Base-by-base conservation (phyloP, 2,888 invertebrate species). In the Plebejus melissa region DNA sequence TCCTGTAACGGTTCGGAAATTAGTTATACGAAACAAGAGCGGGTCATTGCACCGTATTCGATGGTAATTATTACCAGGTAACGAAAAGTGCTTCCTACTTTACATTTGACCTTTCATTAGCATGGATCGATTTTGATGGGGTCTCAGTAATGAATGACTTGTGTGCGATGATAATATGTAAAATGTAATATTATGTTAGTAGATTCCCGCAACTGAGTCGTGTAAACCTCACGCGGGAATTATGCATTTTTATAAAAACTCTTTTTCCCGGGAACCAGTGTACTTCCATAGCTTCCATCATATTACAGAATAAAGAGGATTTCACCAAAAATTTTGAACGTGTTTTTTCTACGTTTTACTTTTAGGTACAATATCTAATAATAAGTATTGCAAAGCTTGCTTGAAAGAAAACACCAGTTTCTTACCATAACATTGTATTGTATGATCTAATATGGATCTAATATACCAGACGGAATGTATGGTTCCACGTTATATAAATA, bases 1-100 rank as follows among this genome's bases (percentile, higher is more conserved):
- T 84, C 83, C 83, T 84, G 79, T 76, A 78, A 77, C 74, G 76
- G 79, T 80, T 80, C 83, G 84, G 83, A 81, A 81, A 81, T 82
- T 81, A 77, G 74, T 78, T 83, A 85, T 83, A 80, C 83, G 82
- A 81, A 76, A 77, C 76, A 76, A 76, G 69, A 58, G 72, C 74
- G 70, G 80, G 80, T 80, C 79, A 79, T 74, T 50, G 79, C 76
- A 76, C 77, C 65, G 76, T 71, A 76, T 76, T 75, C 38, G 54
- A 77, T 75, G 76, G 78, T 80, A 80, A 82, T 81, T 79, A 78
- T 77, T 76, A 79, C 69, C 72, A 46, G 69, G 46, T 28, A 77
- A 69, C 50, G 65, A 77, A 75, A 75, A 54, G 69, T 69, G 75
- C 65, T 70, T 70, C 38, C 70, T 22, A n/a, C n/a, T 41, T 70